Percentiles rank a stretch among this genome's conserved stretches.
Conservation (phyloP, 2,113 vertebrate genomes). For the Pomatostomus ruficeps region DNA sequence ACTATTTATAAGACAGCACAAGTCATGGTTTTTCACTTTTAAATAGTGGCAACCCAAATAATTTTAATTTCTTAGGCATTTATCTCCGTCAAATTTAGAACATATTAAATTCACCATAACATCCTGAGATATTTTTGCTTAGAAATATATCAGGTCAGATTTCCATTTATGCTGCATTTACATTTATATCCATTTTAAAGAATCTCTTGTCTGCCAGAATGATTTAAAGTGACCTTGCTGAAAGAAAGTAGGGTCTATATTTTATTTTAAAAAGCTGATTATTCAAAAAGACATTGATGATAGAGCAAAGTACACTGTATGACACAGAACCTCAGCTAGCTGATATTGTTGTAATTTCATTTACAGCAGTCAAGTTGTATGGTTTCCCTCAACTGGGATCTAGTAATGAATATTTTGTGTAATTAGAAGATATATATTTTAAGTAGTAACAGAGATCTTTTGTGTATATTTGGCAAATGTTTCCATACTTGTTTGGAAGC, state of each 20-base stretch:
- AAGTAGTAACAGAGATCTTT: background rate
- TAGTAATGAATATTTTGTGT: background rate
- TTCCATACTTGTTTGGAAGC: background rate
- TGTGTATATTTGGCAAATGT: background rate
- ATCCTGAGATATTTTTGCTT: background rate
- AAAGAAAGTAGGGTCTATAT: background rate
- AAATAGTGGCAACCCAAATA: constrained; percentile 29
- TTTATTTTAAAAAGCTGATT: background rate
- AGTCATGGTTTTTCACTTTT: constrained; percentile 36
- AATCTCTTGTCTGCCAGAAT: background rate
- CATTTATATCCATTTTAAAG: background rate
- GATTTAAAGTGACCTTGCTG: background rate
- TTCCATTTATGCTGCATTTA: background rate
- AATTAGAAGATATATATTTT: background rate
- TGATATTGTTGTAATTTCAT: background rate
- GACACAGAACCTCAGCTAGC: background rate
- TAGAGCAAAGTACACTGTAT: background rate
- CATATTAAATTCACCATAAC: background rate
- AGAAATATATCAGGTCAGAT: background rate
- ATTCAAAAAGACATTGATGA: constrained; percentile 29
- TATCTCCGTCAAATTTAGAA: background rate
- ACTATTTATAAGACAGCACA: constrained; percentile 45
- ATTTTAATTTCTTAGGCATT: constrained; percentile 3
- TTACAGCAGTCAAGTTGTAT: background rate
- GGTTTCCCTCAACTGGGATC: background rate